A percentile compares a stretch with the other conserved stretches of the same genome.
Evolutionary conservation across 1,140 invertebrate genomes (phyloP).

Genomic region (Aphaenogaster ashmeadi): DNA sequence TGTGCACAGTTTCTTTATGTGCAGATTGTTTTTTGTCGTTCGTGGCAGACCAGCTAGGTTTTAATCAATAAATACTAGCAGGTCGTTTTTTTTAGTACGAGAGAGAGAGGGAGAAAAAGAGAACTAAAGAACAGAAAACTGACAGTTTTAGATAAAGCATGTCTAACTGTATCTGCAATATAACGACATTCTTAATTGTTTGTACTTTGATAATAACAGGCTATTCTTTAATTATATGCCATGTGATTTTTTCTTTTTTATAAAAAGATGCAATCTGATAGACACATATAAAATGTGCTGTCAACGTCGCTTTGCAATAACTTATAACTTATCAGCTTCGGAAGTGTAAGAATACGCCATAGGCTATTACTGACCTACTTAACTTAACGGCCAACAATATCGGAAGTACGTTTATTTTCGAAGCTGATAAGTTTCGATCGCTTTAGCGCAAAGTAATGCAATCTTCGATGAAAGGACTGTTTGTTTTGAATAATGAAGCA

Average conservation of each 20-base stretch:
- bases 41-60: slow-evolving; percentile 15
- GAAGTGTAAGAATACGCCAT: slow-evolving; percentile 42
- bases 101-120: neutral
- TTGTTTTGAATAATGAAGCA: slow-evolving; percentile 56
- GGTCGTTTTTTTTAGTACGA: slow-evolving; percentile 1
- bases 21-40: slow-evolving; percentile 50
- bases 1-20: slow-evolving; percentile 56
- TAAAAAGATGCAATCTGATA: neutral
- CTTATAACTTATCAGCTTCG: slow-evolving; percentile 37
- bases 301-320: slow-evolving; percentile 37
- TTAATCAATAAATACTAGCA: slow-evolving; percentile 53
- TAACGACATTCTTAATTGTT: slow-evolving; percentile 23
- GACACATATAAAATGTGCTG: slow-evolving; percentile 15
- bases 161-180: neutral
- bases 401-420: slow-evolving; percentile 25
- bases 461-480: slow-evolving; percentile 41
- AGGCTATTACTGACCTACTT: slow-evolving; percentile 47
- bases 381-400: slow-evolving; percentile 50
- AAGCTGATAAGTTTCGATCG: slow-evolving; percentile 55
- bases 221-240: neutral
- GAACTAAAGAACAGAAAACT: slow-evolving; percentile 5
- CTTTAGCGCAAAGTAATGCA: slow-evolving; percentile 41
- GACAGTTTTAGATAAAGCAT: slow-evolving; percentile 13
- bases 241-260: neutral
- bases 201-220: neutral